A percentile compares a stretch with the other conserved stretches of the same genome.
These are phyloP conservation scores for Lycocerus yunnanus DNA, from an alignment of 2,888 invertebrate genomes.

Conservation along the genomic window DNA sequence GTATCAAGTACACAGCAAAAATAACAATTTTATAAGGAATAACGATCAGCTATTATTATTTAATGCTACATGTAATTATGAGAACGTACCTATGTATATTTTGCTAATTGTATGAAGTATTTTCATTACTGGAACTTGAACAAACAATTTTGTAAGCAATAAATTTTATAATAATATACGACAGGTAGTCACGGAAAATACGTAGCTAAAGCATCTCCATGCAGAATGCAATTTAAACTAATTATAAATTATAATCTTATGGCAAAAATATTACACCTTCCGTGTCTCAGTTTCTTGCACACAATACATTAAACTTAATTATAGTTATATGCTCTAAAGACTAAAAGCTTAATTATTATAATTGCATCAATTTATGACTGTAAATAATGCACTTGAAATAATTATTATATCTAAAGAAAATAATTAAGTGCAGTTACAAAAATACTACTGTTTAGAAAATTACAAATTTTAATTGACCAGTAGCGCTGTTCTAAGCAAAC, in stretches of 20 bases:
- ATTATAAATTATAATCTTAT: constrained; percentile 10
- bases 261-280: constrained; percentile 19
- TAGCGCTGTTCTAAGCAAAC: neutral
- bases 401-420: neutral
- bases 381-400: neutral
- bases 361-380: neutral
- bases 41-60: neutral
- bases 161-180: neutral
- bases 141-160: neutral
- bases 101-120: neutral
- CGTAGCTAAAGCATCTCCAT: neutral
- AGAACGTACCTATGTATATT: neutral
- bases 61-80: neutral
- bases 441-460: neutral
- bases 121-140: neutral
- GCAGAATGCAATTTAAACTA: constrained; percentile 7
- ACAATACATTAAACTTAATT: constrained; percentile 8
- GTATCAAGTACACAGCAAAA: neutral
- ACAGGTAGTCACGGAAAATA: neutral
- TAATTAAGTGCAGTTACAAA: neutral
- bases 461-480: neutral
- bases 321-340: constrained; percentile 3
- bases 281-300: constrained; percentile 13
- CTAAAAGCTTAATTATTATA: neutral
- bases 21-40: neutral